These are phyloP conservation scores for Cecidostiba fungosa DNA, from an alignment of 2,888 invertebrate genomes.

Conservation along the genomic window DNA sequence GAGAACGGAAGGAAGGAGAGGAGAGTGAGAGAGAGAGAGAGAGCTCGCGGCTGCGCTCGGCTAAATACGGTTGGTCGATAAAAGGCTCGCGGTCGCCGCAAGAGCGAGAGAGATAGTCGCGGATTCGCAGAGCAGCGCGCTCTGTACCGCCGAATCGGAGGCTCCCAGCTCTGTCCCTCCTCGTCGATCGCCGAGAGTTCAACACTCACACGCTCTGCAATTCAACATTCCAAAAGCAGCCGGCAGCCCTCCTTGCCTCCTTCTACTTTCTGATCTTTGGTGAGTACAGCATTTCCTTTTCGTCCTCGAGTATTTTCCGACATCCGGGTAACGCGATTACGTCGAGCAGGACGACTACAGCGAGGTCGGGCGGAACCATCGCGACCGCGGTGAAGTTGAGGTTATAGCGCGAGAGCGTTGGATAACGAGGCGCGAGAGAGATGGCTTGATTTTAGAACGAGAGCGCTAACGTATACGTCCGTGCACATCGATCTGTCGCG, in stretches of 20 bases:
- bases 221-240: conserved; percentile 85
- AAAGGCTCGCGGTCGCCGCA: conserved; percentile 67
- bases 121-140: conserved; percentile 32
- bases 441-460: neutral
- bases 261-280: conserved; percentile 82
- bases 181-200: conserved; percentile 56
- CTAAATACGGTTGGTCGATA: conserved; percentile 79
- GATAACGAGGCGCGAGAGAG: conserved; percentile 41
- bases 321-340: neutral
- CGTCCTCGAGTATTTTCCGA: neutral
- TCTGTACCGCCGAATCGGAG: neutral
- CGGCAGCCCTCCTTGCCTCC: conserved; percentile 79
- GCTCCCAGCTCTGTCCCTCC: conserved; percentile 59
- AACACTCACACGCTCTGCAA: conserved; percentile 81
- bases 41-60: conserved; percentile 66
- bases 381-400: conserved; percentile 16
- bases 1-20: conserved; percentile 4
- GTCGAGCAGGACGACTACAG: neutral
- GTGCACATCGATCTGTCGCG: conserved; percentile 18
- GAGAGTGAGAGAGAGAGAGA: conserved; percentile 18
- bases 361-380: neutral
- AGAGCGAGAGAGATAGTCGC: neutral
- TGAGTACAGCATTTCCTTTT: conserved; percentile 81
- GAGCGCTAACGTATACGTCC: neutral
- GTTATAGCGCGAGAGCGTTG: conserved; percentile 50